Base-by-base conservation (phyloP, 2,113 vertebrate genomes). In the Notarius quadriscutis region DNA sequence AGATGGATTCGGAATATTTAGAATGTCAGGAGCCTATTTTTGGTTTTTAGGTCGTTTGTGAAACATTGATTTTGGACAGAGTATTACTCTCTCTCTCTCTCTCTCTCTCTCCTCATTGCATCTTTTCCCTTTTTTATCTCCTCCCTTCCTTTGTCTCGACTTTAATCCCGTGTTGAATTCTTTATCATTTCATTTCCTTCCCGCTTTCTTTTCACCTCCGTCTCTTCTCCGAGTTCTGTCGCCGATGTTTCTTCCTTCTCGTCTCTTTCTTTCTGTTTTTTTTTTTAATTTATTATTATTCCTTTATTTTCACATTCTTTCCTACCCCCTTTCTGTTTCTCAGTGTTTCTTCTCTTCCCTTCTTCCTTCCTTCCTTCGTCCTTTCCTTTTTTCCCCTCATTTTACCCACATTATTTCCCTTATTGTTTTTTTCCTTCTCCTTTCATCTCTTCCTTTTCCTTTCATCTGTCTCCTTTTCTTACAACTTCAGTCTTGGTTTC, bases 1-100 rank as follows among this genome's bases (percentile, higher is more conserved):
- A 48, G 17, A 63, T 67, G 67, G 57, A 87, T 81, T 71, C 50
- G 53, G 58, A 84, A 81, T 65, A 85, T 85, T 85, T 72, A 72
- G 30, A 85, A 85, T 78, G n/a, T 53, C 55, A 27, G 65, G 81
- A 60, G 20, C 25, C 83, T 27, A 53, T 84, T 79, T 81, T 87
- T 84, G 71, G 50, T 78, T 78, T 78, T 53, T 78, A 53, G 74
- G 74, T 78, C 74, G 12, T 30, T 78, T 78, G 50, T 78, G 25
- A 78, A 78, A 78, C 74, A 78, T 53, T 84, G 65, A 34, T 30
- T 85, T 51, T 72, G 65, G 60, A 53, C 50, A 50, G 17, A 10
- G 10, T 58, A 60, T 30, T 30, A 30, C 30, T 30, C 30, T 30
- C 30, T 41, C 22, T n/a, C 48, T 53, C 74, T 53, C 72, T 77